Percentiles rank a stretch among this genome's conserved stretches.
Conservation (phyloP, 1,140 invertebrate species). For the Drosophila biarmipes region DNA sequence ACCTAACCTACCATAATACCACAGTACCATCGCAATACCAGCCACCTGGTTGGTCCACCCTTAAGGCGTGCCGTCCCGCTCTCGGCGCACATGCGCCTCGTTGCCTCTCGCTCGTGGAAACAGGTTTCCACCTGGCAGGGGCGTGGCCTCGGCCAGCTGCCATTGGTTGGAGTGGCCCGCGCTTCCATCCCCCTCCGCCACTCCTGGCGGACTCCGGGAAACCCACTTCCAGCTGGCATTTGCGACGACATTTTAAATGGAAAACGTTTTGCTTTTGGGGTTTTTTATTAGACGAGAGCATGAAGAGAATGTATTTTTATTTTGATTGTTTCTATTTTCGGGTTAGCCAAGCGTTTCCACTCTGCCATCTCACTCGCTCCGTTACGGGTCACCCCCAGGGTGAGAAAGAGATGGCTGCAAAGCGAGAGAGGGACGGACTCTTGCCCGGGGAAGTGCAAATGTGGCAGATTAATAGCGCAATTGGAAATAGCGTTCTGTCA, state of each 20-base stretch:
- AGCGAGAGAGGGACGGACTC: slow-evolving; percentile 15
- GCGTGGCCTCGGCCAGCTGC: slow-evolving; percentile 44
- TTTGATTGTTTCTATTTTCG: slow-evolving; percentile 81
- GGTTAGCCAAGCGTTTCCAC: slow-evolving; percentile 61
- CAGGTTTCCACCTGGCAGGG: slow-evolving; percentile 62
- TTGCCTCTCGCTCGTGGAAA: slow-evolving; percentile 48
- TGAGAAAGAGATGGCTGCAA: slow-evolving; percentile 7
- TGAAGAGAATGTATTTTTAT: slow-evolving; percentile 82
- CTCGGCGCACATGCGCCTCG: slow-evolving; percentile 42
- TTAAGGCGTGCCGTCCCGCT: slow-evolving; percentile 30
- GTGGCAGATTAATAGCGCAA: slow-evolving; percentile 84
- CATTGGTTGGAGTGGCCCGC: slow-evolving; percentile 51
- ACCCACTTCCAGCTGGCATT: slow-evolving; percentile 30
- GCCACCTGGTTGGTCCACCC: slow-evolving; percentile 49
- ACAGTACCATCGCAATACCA: neutral
- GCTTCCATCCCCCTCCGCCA: neutral
- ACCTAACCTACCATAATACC: slow-evolving; percentile 84
- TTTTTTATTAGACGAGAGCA: slow-evolving; percentile 75
- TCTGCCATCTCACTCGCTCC: slow-evolving; percentile 22
- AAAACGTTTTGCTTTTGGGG: slow-evolving; percentile 84
- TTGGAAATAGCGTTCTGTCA: slow-evolving; percentile 83
- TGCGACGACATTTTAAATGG: slow-evolving; percentile 84
- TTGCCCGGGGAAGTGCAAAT: slow-evolving; percentile 77
- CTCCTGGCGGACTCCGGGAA: too few relatives aligned
- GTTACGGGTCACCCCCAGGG: neutral